A percentile compares a stretch with the other conserved stretches of the same genome.
Conservation (phyloP, 2,888 invertebrate species). For the Pseudoips prasinana region DNA sequence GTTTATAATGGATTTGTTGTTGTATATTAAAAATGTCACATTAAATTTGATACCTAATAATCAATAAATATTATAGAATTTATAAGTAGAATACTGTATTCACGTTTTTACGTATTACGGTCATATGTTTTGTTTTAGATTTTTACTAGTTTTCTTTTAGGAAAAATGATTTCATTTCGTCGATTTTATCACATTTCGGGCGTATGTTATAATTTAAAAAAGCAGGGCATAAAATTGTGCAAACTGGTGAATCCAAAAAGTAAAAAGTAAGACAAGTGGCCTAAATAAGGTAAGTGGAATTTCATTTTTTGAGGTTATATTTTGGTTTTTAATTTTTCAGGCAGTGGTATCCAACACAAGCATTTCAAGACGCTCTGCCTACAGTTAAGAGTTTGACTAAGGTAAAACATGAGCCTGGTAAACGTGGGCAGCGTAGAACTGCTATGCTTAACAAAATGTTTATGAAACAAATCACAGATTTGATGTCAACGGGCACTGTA, state of each 20-base stretch:
- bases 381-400: slow-evolving; percentile 65
- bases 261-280: slow-evolving; percentile 48
- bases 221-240: slow-evolving; percentile 62
- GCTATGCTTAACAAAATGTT: slow-evolving; percentile 89
- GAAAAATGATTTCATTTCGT: slow-evolving; percentile 45
- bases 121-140: too few relatives aligned
- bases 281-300: too few relatives aligned
- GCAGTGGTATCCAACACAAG: slow-evolving; percentile 55
- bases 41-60: too few relatives aligned
- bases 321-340: slow-evolving; percentile 40
- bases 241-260: slow-evolving; percentile 68
- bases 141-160: too few relatives aligned
- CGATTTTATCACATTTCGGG: slow-evolving; percentile 58
- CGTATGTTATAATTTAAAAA: slow-evolving; percentile 49
- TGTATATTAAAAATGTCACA: too few relatives aligned
- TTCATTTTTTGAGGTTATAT: slow-evolving; percentile 16
- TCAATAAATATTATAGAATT: too few relatives aligned
- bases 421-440: slow-evolving; percentile 81
- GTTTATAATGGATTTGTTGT: too few relatives aligned
- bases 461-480: slow-evolving; percentile 90
- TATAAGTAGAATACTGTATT: too few relatives aligned
- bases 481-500: slow-evolving; percentile 87
- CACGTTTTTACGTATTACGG: too few relatives aligned
- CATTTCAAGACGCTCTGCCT: slow-evolving; percentile 47
- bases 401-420: slow-evolving; percentile 73